Evolutionary conservation across 2,797 vertebrate species (phyloP), one percentile per base, ranked within the genome.

Genomic region (Ctenopoma kingsleyae): DNA sequence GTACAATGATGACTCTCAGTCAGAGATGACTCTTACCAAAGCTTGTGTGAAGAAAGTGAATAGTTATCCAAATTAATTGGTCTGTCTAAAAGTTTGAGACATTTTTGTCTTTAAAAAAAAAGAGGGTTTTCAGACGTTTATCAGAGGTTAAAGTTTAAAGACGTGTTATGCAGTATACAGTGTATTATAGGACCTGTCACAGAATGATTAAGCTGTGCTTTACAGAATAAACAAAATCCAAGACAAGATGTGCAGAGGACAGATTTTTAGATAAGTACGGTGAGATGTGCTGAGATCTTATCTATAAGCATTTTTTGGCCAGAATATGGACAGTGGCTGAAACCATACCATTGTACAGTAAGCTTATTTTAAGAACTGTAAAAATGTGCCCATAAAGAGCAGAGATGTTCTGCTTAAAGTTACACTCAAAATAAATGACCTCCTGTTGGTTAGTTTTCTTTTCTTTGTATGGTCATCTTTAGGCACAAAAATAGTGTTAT

Each of bases 51-150:
- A 46, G 56, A 62, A 35, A 59, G 66, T 67, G 17, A 60, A 47
- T 71, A 57, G 47, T 52, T 70, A 27, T 64, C 51, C n/a, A 70
- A 67, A 67, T 50, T 22, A 23, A 23, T 22, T 57, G 32, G 78
- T 54, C 32, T 27, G 16, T 74, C 13, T 17, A 9, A 9, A 67
- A 70, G 55, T 46, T 73, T 62, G 47, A 30, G 16, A 55, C 49
- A 52, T 30, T 48, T 54, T 44, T 25, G 4, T 50, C 51, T 43
- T 52, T n/a, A 13, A 22, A 57, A 62, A 57, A 58, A 20, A 27
- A 23, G 19, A 49, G 17, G 2, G 16, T 65, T 67, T 74, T 30
- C 0, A 13, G 50, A 61, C 19, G 47, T 66, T 67, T 23, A 66
- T 25, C 0, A 13, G 47, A 57, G 19, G 47, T 63, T 67, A 20